phyloP scores from a whole-genome alignment of 37 sponge, comb jelly and placozoan genomes.

The Halisarca cf. caerulea region DNA sequence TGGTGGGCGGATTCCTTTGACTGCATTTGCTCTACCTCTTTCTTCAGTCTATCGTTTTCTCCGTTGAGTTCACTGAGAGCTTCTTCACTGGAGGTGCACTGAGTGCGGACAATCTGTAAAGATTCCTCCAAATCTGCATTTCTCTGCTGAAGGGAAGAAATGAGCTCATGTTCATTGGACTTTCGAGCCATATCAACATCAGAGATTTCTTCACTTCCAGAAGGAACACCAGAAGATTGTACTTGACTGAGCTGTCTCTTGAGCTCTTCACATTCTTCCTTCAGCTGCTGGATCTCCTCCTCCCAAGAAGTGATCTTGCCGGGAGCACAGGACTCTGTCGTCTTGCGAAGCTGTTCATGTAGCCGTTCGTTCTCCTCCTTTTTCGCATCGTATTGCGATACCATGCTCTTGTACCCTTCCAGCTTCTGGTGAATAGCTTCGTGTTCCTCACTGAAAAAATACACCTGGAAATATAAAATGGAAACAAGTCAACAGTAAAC shows the following conservation, averaged over 20 bases:
- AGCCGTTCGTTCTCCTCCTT: background rate
- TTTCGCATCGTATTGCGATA: background rate
- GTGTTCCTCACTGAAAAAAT: background rate
- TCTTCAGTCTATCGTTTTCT: background rate
- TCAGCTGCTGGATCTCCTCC: background rate
- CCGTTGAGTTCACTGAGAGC: background rate
- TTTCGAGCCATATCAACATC: no score
- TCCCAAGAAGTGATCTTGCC: background rate
- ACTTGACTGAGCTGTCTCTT: no score
- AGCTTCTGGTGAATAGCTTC: slow-evolving; percentile 12
- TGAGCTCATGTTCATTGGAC: background rate
- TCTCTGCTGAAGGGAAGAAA: background rate
- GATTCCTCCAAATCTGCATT: background rate
- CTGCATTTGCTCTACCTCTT: background rate
- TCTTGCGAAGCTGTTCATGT: background rate
- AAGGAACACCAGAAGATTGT: no score
- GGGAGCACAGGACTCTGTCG: background rate
- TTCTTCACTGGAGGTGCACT: background rate
- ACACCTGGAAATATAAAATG: background rate
- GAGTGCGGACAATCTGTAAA: background rate
- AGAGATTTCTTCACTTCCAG: no score
- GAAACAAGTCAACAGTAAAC: no score
- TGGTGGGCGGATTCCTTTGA: background rate
- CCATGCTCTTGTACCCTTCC: slow-evolving; percentile 8
- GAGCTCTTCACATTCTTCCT: background rate